Evolutionary conservation across 2,888 invertebrate species (phyloP).

Genomic region (Bedellia somnulentella): DNA sequence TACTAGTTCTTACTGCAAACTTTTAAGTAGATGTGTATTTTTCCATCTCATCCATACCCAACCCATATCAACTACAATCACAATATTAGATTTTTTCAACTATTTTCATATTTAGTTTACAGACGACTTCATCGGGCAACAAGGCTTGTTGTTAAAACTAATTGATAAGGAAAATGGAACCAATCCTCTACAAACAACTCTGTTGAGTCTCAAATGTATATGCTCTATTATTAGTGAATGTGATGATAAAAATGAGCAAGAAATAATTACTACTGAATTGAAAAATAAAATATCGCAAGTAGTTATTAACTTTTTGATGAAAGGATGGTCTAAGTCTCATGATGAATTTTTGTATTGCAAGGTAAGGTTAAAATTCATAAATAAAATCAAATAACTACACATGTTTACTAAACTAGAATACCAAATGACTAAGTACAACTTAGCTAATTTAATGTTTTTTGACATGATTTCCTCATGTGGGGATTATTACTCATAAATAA

Average conservation of each 20-base stretch:
- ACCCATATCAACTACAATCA: too few species aligned
- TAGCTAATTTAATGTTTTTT: too few species aligned
- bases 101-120: constrained; percentile 36
- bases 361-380: too few species aligned
- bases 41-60: too few species aligned
- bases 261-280: constrained; percentile 17
- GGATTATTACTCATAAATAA: too few species aligned
- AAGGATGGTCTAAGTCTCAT: constrained; percentile 23
- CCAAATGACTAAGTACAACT: too few species aligned
- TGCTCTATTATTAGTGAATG: constrained; percentile 23
- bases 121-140: constrained; percentile 30
- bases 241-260: constrained; percentile 16
- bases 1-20: too few species aligned
- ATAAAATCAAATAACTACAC: too few species aligned
- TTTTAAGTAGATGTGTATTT: too few species aligned
- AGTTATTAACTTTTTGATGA: constrained; percentile 36
- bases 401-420: too few species aligned
- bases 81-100: too few species aligned
- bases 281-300: constrained; percentile 34
- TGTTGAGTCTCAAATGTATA: constrained; percentile 35
- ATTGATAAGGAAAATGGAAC: constrained; percentile 21
- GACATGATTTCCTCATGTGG: too few species aligned
- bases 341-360: constrained; percentile 53
- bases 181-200: constrained; percentile 26
- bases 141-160: constrained; percentile 30